These are phyloP conservation scores for Sebastes minor DNA, from an alignment of 2,797 vertebrate species.

Conservation along the genomic window DNA sequence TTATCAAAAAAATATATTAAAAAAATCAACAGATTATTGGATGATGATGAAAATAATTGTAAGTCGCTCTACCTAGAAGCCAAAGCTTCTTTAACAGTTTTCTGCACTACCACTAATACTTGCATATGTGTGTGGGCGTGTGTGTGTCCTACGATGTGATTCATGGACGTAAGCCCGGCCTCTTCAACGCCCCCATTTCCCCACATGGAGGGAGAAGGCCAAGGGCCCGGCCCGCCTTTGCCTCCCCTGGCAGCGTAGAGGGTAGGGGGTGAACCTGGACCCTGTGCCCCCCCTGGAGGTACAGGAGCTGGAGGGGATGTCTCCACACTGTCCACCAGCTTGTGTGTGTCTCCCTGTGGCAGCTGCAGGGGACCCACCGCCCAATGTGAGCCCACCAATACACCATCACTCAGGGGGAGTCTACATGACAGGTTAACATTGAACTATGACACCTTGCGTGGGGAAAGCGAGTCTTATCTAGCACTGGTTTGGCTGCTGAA, in stretches of 20 bases:
- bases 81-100: neutral
- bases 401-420: conserved; percentile 62
- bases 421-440: conserved; percentile 81
- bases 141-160: conserved; percentile 48
- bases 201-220: conserved; percentile 67
- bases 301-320: conserved; percentile 45
- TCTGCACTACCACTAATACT: neutral
- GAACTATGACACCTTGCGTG: conserved; percentile 69
- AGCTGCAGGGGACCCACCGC: conserved; percentile 78
- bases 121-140: conserved; percentile 24
- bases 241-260: conserved; percentile 51
- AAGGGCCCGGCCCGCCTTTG: conserved; percentile 48
- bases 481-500: neutral
- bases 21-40: neutral
- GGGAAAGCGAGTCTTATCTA: conserved; percentile 19
- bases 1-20: neutral
- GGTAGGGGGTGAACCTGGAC: conserved; percentile 61
- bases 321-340: conserved; percentile 76
- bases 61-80: neutral
- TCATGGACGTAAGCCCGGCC: conserved; percentile 51
- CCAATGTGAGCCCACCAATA: conserved; percentile 66
- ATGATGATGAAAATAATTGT: conserved; percentile 5
- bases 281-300: conserved; percentile 55
- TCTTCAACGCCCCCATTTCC: conserved; percentile 37
- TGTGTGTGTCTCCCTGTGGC: conserved; percentile 82